These are phyloP conservation scores for Caenorhabditis inopinata DNA, from an alignment of 1,140 invertebrate species.

Conservation along the genomic window DNA sequence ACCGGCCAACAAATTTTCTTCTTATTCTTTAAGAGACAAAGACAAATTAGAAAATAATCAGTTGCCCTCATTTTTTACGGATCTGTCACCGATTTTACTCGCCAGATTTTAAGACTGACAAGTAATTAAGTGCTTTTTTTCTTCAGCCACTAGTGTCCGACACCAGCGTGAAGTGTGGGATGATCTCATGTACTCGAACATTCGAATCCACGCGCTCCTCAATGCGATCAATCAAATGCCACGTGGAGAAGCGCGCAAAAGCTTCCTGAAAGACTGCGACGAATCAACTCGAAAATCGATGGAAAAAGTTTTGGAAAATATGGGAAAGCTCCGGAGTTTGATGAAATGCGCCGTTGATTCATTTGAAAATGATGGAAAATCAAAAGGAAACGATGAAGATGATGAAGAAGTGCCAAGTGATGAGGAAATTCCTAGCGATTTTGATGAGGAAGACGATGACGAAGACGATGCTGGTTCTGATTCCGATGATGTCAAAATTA, in stretches of 20 bases:
- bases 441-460: slow-evolving; percentile 52
- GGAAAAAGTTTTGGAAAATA: slow-evolving; percentile 6
- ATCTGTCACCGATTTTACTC: no score
- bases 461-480: slow-evolving; percentile 38
- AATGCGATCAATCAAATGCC: slow-evolving; percentile 46
- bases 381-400: slow-evolving; percentile 16
- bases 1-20: no score
- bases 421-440: slow-evolving; percentile 38
- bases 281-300: slow-evolving; percentile 35
- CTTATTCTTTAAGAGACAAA: no score
- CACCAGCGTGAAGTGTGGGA: slow-evolving; percentile 44
- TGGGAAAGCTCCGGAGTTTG: background rate
- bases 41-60: no score
- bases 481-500: background rate
- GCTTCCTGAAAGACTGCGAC: slow-evolving; percentile 38
- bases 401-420: background rate
- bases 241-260: slow-evolving; percentile 30
- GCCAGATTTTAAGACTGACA: no score
- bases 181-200: slow-evolving; percentile 41
- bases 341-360: background rate
- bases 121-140: background rate
- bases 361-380: background rate
- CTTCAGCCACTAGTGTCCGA: slow-evolving; percentile 45
- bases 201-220: slow-evolving; percentile 44
- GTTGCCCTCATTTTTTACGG: no score